Evolutionary conservation across 2,797 vertebrate species (phyloP).

Genomic region (Delichon dasypus): DNA sequence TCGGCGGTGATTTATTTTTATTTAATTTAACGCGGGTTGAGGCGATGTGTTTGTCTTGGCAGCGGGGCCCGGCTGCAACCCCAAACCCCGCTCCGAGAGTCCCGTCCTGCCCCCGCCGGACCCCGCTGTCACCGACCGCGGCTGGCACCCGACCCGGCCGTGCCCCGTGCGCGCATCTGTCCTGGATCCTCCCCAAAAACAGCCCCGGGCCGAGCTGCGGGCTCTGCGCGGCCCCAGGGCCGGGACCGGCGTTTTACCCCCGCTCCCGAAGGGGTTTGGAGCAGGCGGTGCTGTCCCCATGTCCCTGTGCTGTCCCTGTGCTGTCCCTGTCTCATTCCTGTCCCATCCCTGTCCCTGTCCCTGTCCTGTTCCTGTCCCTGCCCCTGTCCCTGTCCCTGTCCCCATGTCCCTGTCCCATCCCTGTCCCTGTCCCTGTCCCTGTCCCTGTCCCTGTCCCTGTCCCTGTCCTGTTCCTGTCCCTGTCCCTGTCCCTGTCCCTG

Average conservation of each 20-base stretch:
- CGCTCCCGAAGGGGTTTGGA: not conserved
- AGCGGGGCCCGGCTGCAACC: not conserved
- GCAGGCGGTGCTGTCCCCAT: not conserved
- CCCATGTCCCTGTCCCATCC: not conserved
- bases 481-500: not conserved
- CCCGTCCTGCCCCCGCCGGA: not conserved
- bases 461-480: too few species aligned
- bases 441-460: not conserved
- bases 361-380: too few species aligned
- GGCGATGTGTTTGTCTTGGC: constrained; percentile 31
- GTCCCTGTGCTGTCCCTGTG: too few species aligned
- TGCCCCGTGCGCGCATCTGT: fast-evolving
- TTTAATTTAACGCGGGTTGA: not conserved
- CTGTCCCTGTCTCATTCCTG: too few species aligned
- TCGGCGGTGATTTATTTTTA: constrained; percentile 19
- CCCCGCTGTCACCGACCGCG: not conserved
- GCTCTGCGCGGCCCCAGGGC: not conserved
- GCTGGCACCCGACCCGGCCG: not conserved
- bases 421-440: too few species aligned
- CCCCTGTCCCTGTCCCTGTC: not conserved
- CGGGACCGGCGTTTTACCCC: not conserved
- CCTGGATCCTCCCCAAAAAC: fast-evolving
- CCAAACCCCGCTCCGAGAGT: not conserved
- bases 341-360: not conserved
- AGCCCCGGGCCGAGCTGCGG: not conserved